Conservation (phyloP, 2,113 vertebrate species). For the Anarhynchus alexandrinus region DNA sequence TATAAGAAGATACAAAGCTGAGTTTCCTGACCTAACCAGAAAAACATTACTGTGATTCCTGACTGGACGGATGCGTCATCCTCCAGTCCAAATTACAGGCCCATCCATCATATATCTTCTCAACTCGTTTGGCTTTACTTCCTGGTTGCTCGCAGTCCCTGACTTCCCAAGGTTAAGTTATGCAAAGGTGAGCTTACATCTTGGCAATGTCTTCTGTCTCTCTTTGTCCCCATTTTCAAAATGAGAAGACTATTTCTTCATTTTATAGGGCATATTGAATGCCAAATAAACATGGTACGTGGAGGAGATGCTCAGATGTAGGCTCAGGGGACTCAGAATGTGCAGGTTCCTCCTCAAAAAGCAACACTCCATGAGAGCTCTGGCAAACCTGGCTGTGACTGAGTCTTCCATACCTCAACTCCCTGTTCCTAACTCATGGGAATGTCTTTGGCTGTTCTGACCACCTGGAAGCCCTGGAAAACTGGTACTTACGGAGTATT, state of each 20-base stretch:
- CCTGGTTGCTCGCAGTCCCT: not conserved
- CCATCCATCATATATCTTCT: not conserved
- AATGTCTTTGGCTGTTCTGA: not conserved
- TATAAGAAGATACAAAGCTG: fast-evolving
- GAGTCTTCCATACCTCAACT: not conserved
- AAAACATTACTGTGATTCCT: not conserved
- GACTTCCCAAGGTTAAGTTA: not conserved
- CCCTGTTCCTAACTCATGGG: not conserved
- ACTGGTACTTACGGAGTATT: not conserved
- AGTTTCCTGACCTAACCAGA: not conserved
- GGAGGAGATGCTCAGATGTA: not conserved
- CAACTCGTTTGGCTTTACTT: not conserved
- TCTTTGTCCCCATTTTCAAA: not conserved
- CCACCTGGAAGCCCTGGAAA: not conserved
- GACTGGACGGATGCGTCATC: not conserved
- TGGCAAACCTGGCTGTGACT: not conserved
- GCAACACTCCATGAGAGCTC: not conserved
- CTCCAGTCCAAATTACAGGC: not conserved
- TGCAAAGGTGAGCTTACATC: not conserved
- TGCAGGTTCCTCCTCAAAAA: not conserved
- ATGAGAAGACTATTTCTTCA: not conserved
- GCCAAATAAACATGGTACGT: not conserved
- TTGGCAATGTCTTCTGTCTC: not conserved
- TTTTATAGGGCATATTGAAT: not conserved
- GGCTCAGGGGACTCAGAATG: not conserved